Conservation (phyloP, 2,113 vertebrate genomes). For the Hystrix brachyura region DNA sequence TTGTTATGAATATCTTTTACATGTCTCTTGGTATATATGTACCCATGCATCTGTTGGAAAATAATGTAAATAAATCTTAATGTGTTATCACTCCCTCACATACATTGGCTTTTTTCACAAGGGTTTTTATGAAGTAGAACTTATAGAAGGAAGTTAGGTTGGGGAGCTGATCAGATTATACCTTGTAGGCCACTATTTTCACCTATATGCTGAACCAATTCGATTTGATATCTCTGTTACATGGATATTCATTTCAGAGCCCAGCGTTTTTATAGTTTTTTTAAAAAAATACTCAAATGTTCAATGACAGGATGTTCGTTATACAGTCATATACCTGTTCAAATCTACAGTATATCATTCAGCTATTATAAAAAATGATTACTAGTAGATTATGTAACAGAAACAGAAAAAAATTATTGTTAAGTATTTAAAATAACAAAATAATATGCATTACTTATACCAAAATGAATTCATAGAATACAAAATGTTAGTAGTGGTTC, state of each 20-base stretch:
- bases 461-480: neutral
- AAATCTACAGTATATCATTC: neutral
- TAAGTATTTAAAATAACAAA: conserved; percentile 3
- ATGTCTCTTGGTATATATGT: neutral
- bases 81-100: neutral
- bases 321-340: neutral
- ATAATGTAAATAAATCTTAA: conserved; percentile 2
- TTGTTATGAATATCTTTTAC: neutral
- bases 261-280: neutral
- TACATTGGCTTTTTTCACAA: neutral
- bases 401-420: neutral
- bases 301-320: neutral
- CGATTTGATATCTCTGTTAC: neutral
- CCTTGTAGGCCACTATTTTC: neutral
- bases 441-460: neutral
- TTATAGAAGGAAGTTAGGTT: neutral
- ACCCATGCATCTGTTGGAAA: neutral
- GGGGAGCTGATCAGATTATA: neutral
- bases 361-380: neutral
- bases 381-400: neutral
- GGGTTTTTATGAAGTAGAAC: neutral
- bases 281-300: neutral
- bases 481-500: neutral
- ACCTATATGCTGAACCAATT: neutral
- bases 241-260: neutral